phyloP scores from a whole-genome alignment of 1,140 invertebrate species.

The Ridgeia piscesae region DNA sequence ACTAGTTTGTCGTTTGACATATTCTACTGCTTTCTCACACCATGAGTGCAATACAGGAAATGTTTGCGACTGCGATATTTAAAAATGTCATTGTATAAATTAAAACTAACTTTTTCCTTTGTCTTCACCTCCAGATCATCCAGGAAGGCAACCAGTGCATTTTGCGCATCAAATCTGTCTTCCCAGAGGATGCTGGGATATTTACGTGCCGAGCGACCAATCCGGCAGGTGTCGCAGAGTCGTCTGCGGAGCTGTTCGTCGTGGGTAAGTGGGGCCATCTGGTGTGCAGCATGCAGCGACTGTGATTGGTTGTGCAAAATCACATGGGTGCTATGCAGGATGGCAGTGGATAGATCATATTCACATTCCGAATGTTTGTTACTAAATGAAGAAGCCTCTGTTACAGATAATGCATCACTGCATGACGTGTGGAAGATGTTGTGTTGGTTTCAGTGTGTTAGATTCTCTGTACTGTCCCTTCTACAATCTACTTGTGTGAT shows the following conservation, averaged over 20 bases:
- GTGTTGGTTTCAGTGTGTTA: background rate
- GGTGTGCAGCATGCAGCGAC: background rate
- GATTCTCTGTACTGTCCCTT: background rate
- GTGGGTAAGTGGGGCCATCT: constrained; percentile 60
- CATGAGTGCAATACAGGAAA: too few relatives aligned
- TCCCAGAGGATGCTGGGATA: constrained; percentile 89
- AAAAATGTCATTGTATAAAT: too few relatives aligned
- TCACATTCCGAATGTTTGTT: background rate
- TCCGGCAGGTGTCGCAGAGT: constrained; percentile 77
- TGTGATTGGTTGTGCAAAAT: constrained; percentile 5
- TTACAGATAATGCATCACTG: background rate
- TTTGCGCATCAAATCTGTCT: constrained; percentile 62
- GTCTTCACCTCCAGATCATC: constrained; percentile 42
- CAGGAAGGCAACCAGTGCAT: constrained; percentile 43
- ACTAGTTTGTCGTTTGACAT: too few relatives aligned
- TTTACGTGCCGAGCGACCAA: constrained; percentile 94
- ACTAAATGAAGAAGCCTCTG: background rate
- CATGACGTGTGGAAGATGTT: background rate
- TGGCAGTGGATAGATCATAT: background rate
- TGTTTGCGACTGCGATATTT: too few relatives aligned
- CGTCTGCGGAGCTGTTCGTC: constrained; percentile 56
- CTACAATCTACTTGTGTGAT: background rate
- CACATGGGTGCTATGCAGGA: background rate
- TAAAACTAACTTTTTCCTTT: constrained; percentile 13
- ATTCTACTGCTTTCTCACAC: too few relatives aligned